These are phyloP conservation scores for Oenanthe melanoleuca DNA, from an alignment of 2,113 vertebrate species.

Conservation along the genomic window DNA sequence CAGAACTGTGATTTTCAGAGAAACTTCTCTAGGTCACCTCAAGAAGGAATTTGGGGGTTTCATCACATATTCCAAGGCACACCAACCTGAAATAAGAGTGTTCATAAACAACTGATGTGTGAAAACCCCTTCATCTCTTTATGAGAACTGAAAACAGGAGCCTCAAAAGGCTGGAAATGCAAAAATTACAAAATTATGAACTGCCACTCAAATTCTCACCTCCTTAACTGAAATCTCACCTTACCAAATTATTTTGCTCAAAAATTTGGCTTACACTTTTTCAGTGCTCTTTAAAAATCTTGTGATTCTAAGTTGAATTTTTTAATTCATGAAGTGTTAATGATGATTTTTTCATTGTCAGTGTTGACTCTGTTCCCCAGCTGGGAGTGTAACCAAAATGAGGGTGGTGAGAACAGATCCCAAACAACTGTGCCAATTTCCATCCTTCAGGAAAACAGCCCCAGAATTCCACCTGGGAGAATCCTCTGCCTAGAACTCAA, in stretches of 20 bases:
- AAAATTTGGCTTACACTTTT: neutral
- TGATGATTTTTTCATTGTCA: neutral
- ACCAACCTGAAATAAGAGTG: neutral
- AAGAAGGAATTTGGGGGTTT: neutral
- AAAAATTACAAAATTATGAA: accelerated
- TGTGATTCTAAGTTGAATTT: neutral
- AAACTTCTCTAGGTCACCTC: neutral
- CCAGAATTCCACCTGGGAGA: neutral
- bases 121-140: neutral
- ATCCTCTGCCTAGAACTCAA: neutral
- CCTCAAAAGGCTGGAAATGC: neutral
- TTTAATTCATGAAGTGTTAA: neutral
- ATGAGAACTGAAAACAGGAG: neutral
- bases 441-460: neutral
- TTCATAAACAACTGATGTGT: accelerated
- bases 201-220: neutral
- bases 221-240: neutral
- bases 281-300: neutral
- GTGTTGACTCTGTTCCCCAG: neutral
- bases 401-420: accelerated
- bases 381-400: accelerated
- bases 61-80: neutral
- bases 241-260: neutral
- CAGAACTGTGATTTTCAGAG: neutral
- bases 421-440: neutral